These are phyloP conservation scores for Liasis olivaceus DNA, from an alignment of 2,797 vertebrate species.

Conservation along the genomic window DNA sequence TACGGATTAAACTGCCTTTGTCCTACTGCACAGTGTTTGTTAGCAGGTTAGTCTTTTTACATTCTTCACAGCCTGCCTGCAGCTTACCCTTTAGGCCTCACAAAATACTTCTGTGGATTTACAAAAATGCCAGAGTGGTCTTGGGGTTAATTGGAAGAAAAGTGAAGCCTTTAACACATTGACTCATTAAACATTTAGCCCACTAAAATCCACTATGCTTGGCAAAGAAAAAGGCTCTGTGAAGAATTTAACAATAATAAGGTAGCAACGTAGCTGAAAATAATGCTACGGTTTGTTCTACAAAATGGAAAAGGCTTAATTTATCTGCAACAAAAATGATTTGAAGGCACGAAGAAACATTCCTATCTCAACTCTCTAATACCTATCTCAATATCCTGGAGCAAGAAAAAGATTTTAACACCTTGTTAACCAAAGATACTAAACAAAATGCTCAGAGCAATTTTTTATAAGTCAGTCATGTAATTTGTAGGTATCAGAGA, in stretches of 20 bases:
- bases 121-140: slow-evolving; percentile 91
- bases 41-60: slow-evolving; percentile 98
- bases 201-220: slow-evolving; percentile 77
- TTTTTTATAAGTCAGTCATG: slow-evolving; percentile 43
- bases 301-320: slow-evolving; percentile 73
- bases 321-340: slow-evolving; percentile 64
- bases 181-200: slow-evolving; percentile 94
- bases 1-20: slow-evolving; percentile 94
- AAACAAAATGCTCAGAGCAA: slow-evolving; percentile 36
- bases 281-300: slow-evolving; percentile 72
- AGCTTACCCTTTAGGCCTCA: slow-evolving; percentile 91
- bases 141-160: slow-evolving; percentile 96
- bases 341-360: slow-evolving; percentile 63
- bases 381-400: slow-evolving; percentile 41
- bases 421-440: slow-evolving; percentile 50
- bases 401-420: slow-evolving; percentile 38
- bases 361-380: slow-evolving; percentile 40
- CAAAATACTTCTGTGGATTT: slow-evolving; percentile 94
- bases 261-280: slow-evolving; percentile 71
- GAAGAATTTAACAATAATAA: slow-evolving; percentile 75
- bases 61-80: slow-evolving; percentile 84
- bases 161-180: slow-evolving; percentile 89
- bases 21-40: slow-evolving; percentile 85
- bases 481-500: neutral
- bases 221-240: slow-evolving; percentile 74